These are phyloP conservation scores for Agrochola litura DNA, from an alignment of 2,888 invertebrate genomes.

Conservation along the genomic window DNA sequence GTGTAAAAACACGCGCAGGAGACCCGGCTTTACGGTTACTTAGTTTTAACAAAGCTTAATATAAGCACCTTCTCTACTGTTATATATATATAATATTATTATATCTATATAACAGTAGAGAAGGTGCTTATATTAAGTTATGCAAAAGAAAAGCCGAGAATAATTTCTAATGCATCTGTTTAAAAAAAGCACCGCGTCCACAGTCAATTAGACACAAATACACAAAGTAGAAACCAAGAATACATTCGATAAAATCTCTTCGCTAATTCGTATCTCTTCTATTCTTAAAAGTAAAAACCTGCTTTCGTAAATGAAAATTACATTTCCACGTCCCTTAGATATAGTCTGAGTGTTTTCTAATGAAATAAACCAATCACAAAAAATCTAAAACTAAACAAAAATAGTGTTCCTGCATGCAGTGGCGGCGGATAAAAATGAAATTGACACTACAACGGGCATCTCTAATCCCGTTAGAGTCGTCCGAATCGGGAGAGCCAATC, in stretches of 20 bases:
- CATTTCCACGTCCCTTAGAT: constrained; percentile 9
- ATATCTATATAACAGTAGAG: not conserved
- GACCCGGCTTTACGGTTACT: too few relatives aligned
- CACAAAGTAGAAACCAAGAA: not conserved
- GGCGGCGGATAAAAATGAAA: constrained; percentile 51
- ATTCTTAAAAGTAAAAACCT: constrained; percentile 7
- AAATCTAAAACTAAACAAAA: constrained; percentile 26
- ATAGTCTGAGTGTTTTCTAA: constrained; percentile 10
- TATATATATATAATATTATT: too few relatives aligned
- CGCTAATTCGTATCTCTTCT: not conserved
- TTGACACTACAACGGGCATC: constrained; percentile 61
- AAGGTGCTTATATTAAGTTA: not conserved
- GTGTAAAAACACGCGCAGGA: too few relatives aligned
- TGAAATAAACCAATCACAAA: constrained; percentile 9
- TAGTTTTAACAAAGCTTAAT: too few relatives aligned
- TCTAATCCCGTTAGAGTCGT: constrained; percentile 62
- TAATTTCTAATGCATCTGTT: not conserved
- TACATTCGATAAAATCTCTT: not conserved
- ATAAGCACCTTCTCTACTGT: too few relatives aligned
- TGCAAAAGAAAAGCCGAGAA: not conserved
- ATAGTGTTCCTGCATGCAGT: constrained; percentile 7
- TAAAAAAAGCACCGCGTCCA: not conserved
- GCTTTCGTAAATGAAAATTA: constrained; percentile 2
- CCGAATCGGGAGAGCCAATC: constrained; percentile 59
- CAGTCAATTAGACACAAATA: not conserved